Evolutionary conservation across 2,113 vertebrate species (phyloP).

Genomic region (Sander lucioperca): DNA sequence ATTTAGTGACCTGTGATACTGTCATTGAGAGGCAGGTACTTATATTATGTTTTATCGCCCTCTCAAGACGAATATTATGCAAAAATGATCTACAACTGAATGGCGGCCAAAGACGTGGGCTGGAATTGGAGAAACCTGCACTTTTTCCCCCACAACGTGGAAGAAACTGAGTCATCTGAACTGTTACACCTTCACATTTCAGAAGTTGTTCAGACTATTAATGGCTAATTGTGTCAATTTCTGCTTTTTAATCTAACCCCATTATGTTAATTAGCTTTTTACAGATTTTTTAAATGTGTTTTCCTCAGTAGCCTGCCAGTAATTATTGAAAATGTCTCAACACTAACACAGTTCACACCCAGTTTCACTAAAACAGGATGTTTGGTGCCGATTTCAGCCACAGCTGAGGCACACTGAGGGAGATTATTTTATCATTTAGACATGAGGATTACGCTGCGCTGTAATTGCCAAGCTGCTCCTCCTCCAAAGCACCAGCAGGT

Average conservation of each 20-base stretch:
- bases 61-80: constrained; percentile 62
- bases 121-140: constrained; percentile 14
- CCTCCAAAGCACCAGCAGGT: constrained; percentile 64
- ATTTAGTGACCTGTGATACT: constrained; percentile 37
- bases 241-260: constrained; percentile 29
- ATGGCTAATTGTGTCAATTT: constrained; percentile 18
- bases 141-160: neutral
- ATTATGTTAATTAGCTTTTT: constrained; percentile 11
- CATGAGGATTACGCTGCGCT: neutral
- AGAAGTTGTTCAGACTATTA: constrained; percentile 12
- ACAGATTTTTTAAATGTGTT: constrained; percentile 37
- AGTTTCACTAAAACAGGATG: constrained; percentile 21
- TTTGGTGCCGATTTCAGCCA: constrained; percentile 11
- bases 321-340: constrained; percentile 67
- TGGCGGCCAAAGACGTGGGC: neutral
- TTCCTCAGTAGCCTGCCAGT: constrained; percentile 41
- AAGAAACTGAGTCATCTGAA: constrained; percentile 6
- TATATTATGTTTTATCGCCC: neutral
- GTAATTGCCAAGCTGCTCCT: constrained; percentile 40
- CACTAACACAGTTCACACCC: constrained; percentile 64
- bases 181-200: constrained; percentile 1
- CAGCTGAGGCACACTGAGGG: constrained; percentile 6
- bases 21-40: constrained; percentile 40
- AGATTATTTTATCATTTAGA: constrained; percentile 22
- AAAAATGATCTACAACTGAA: constrained; percentile 38